Conservation (phyloP, 2,888 invertebrate genomes). For the Nomada ruficornis region DNA sequence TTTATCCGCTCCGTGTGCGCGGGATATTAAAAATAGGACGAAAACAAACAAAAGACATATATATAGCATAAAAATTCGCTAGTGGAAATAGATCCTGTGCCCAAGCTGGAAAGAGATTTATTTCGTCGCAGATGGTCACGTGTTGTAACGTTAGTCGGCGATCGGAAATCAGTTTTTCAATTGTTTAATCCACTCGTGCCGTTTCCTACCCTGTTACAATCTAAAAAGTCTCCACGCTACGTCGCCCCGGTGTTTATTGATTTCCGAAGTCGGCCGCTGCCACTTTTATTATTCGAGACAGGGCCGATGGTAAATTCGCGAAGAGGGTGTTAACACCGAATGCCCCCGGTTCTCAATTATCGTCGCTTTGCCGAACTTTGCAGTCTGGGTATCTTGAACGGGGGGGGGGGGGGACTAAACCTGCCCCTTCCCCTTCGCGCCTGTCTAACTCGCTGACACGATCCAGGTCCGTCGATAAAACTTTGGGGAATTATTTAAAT, state of each 20-base stretch:
- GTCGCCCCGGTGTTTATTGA: conserved; percentile 43
- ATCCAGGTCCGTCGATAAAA: conserved; percentile 34
- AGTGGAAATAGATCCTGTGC: conserved; percentile 1
- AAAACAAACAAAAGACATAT: neutral
- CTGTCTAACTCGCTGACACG: neutral
- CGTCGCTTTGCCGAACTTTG: conserved; percentile 35
- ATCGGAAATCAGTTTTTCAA: conserved; percentile 51
- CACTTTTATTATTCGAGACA: conserved; percentile 57
- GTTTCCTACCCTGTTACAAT: conserved; percentile 19
- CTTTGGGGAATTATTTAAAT: conserved; percentile 53
- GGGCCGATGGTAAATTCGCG: conserved; percentile 37
- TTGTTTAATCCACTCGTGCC: conserved; percentile 56
- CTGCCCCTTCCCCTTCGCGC: neutral
- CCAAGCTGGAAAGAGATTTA: conserved; percentile 18
- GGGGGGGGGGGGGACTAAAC: neutral
- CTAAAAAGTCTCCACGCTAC: conserved; percentile 14
- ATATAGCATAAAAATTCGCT: neutral
- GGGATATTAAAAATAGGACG: conserved; percentile 21
- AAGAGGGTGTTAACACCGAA: conserved; percentile 53
- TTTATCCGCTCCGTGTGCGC: conserved; percentile 12
- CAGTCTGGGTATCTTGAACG: neutral
- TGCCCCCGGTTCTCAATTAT: conserved; percentile 42
- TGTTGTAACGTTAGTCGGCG: conserved; percentile 2
- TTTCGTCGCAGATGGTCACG: neutral
- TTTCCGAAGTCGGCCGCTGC: conserved; percentile 39